A percentile compares a stretch with the other conserved stretches of the same genome.
These are phyloP conservation scores for Pomatostomus ruficeps DNA, from an alignment of 2,113 vertebrate species.

Conservation along the genomic window DNA sequence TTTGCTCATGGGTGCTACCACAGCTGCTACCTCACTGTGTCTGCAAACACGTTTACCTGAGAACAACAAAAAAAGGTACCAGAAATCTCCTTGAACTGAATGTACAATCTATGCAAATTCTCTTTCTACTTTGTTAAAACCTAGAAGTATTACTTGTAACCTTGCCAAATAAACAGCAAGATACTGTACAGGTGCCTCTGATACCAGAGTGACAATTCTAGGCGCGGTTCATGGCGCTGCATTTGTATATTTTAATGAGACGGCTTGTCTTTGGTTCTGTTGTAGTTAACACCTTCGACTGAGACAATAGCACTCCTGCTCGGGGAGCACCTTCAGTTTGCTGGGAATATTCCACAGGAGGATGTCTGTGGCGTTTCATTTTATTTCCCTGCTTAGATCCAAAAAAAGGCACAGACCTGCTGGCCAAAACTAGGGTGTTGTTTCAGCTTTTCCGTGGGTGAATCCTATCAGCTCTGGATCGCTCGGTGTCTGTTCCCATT, in stretches of 20 bases:
- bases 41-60: conserved; percentile 69
- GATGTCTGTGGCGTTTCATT: not conserved
- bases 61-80: conserved; percentile 46
- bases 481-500: not conserved
- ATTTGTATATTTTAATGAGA: conserved; percentile 60
- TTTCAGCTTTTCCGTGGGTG: conserved; percentile 13
- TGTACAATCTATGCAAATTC: conserved; percentile 83
- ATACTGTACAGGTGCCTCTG: conserved; percentile 73
- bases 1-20: conserved; percentile 74
- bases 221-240: conserved; percentile 64
- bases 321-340: conserved; percentile 23
- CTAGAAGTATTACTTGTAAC: conserved; percentile 63
- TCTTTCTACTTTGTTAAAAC: conserved; percentile 54
- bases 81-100: conserved; percentile 70
- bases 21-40: conserved; percentile 80
- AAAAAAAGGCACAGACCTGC: not conserved
- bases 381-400: not conserved
- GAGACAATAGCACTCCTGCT: not conserved
- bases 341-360: conserved; percentile 40
- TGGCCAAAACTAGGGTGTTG: not conserved
- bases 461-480: not conserved
- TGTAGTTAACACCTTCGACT: conserved; percentile 38
- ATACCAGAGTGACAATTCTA: conserved; percentile 62
- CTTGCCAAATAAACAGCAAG: conserved; percentile 72
- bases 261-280: conserved; percentile 62